phyloP scores from a whole-genome alignment of 2,888 invertebrate genomes.

The Chrysodeixis includens region DNA sequence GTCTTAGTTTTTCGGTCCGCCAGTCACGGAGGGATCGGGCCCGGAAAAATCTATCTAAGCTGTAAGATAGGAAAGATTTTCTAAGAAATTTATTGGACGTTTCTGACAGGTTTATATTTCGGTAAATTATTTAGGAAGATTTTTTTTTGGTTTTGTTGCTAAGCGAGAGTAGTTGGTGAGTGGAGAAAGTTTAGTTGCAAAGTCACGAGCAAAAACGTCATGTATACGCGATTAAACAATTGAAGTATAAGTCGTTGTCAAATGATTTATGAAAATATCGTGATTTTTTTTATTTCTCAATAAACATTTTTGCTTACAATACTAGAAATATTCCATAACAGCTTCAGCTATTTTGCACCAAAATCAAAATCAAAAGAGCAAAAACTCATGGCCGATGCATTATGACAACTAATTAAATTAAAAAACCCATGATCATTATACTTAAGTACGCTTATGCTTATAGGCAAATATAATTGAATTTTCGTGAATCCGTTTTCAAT shows the following conservation, averaged over 20 bases:
- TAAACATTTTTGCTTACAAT: too few species aligned
- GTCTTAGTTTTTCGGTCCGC: constrained; percentile 67
- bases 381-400: constrained; percentile 5
- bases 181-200: too few species aligned
- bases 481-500: constrained; percentile 75
- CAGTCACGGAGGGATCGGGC: constrained; percentile 63
- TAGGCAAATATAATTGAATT: constrained; percentile 65
- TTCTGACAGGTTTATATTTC: constrained; percentile 12
- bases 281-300: too few species aligned
- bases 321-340: too few species aligned
- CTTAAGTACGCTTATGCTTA: constrained; percentile 15
- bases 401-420: constrained; percentile 24
- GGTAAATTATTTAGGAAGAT: constrained; percentile 18
- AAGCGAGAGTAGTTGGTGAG: too few species aligned
- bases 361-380: too few species aligned
- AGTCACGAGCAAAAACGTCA: too few species aligned
- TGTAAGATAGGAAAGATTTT: constrained; percentile 24
- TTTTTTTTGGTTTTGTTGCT: neutral
- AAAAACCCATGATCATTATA: constrained; percentile 17
- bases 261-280: too few species aligned
- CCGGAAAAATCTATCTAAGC: constrained; percentile 48
- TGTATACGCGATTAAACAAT: too few species aligned
- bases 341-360: too few species aligned
- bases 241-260: too few species aligned
- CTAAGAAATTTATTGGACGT: constrained; percentile 33